phyloP scores from a whole-genome alignment of 1,140 invertebrate species.

The Lanistes nyassanus region DNA sequence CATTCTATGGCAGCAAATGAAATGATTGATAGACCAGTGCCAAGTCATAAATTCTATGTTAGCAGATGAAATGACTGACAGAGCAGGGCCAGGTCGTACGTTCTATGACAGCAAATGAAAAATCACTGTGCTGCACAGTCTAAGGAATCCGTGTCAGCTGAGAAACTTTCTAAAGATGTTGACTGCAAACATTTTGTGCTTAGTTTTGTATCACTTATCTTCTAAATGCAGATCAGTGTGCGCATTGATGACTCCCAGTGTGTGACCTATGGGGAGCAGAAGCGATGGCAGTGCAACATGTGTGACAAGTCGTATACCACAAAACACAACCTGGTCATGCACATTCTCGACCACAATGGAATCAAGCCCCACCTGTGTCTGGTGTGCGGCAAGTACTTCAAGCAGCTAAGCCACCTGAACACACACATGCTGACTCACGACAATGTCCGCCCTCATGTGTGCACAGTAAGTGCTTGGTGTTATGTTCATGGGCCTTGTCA shows the following conservation, averaged over 20 bases:
- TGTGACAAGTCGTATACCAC: conserved; percentile 64
- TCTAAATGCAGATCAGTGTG: conserved; percentile 49
- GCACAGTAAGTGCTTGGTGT: conserved; percentile 38
- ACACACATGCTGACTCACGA: conserved; percentile 66
- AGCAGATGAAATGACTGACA: too few relatives aligned
- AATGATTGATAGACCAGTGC: too few relatives aligned
- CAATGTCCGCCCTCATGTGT: conserved; percentile 62
- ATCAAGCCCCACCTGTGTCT: conserved; percentile 64
- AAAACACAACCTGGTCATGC: conserved; percentile 65
- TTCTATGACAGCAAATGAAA: too few relatives aligned
- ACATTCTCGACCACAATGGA: conserved; percentile 62
- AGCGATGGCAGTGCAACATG: conserved; percentile 61
- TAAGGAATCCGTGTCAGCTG: too few relatives aligned
- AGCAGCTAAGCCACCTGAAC: conserved; percentile 62
- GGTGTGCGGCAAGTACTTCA: conserved; percentile 65
- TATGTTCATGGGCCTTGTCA: too few relatives aligned
- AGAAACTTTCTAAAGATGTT: too few relatives aligned
- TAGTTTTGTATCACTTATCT: too few relatives aligned
- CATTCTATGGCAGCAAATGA: too few relatives aligned
- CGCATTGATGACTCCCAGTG: conserved; percentile 59
- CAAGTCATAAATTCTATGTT: too few relatives aligned
- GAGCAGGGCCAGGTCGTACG: too few relatives aligned
- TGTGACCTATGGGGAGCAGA: conserved; percentile 52
- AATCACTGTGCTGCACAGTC: too few relatives aligned
- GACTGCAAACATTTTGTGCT: too few relatives aligned